Evolutionary conservation across 2,113 vertebrate genomes (phyloP).

Genomic region (Tachycineta bicolor): DNA sequence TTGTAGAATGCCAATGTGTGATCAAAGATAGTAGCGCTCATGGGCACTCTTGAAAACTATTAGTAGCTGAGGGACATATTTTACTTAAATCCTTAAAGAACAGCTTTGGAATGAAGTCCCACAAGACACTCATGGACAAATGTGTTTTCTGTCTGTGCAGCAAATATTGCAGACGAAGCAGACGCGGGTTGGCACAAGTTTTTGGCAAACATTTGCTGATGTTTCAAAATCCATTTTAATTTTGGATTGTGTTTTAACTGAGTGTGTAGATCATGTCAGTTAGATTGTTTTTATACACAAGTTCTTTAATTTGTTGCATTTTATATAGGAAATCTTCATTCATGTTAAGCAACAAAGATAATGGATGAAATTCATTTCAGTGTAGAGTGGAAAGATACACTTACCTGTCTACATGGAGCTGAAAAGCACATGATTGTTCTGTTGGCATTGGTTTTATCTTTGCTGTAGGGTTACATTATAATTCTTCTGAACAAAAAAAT

Average conservation of each 20-base stretch:
- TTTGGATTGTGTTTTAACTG: background rate
- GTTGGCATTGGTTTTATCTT: background rate
- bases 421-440: fast-evolving
- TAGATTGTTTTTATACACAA: background rate
- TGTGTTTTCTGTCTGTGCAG: background rate
- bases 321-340: background rate
- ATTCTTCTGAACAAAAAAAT: background rate
- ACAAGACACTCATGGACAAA: background rate
- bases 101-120: slow-evolving; percentile 6
- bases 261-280: background rate
- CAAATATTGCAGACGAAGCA: background rate
- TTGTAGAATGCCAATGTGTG: background rate
- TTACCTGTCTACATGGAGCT: background rate
- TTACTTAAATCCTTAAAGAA: slow-evolving; percentile 40
- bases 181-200: background rate
- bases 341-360: background rate
- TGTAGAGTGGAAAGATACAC: background rate
- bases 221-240: slow-evolving; percentile 17
- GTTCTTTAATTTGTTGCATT: background rate
- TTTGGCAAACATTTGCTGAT: background rate
- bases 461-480: background rate
- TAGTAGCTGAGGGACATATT: background rate
- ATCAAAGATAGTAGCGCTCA: background rate
- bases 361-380: background rate
- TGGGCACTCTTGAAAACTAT: background rate